phyloP scores from a whole-genome alignment of 2,113 vertebrate genomes.

The Trochalopteron elliotii region DNA sequence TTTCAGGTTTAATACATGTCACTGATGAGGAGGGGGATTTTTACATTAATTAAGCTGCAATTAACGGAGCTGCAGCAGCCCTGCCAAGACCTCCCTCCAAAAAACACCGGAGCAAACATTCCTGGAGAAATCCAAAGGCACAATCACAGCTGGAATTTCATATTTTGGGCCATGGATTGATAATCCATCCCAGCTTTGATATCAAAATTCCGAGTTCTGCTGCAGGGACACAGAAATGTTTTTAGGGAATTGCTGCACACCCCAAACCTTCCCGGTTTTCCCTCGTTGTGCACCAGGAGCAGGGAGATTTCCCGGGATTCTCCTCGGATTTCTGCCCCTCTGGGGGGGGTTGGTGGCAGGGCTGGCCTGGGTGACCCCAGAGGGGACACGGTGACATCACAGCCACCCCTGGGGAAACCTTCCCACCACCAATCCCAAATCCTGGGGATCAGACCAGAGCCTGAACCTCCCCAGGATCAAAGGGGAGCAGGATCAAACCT shows the following conservation, averaged over 20 bases:
- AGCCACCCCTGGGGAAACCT: neutral
- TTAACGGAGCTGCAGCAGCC: neutral
- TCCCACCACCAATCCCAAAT: neutral
- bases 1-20: accelerated
- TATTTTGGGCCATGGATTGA: accelerated
- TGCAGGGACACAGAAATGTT: accelerated
- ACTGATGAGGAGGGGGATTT: neutral
- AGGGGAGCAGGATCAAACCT: neutral
- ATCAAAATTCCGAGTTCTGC: neutral
- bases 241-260: accelerated
- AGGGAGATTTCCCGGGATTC: neutral
- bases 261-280: accelerated
- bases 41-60: neutral
- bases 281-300: accelerated
- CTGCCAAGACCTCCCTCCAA: neutral
- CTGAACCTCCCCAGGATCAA: neutral
- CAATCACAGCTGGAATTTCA: accelerated
- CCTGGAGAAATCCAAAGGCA: neutral
- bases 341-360: neutral
- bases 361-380: neutral
- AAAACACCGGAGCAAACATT: accelerated
- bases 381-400: neutral
- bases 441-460: neutral
- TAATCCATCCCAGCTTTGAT: accelerated
- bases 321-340: accelerated